These are phyloP conservation scores for Phymorhynchus buccinoides DNA, from an alignment of 1,140 invertebrate genomes.

Conservation along the genomic window DNA sequence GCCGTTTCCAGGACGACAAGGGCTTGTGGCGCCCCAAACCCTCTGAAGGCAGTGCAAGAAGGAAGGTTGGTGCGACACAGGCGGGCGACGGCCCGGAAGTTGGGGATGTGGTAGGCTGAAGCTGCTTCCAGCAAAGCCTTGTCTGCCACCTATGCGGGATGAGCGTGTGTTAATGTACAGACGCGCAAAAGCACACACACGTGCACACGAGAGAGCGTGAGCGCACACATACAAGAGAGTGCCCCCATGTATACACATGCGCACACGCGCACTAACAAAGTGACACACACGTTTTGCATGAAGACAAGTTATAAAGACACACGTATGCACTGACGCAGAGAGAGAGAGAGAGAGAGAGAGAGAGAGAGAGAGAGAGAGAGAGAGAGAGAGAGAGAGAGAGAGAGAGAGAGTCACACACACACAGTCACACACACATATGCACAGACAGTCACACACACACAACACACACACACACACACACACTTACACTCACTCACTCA, in stretches of 20 bases:
- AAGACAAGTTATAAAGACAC: too few relatives aligned
- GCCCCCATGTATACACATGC: neutral
- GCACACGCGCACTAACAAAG: too few relatives aligned
- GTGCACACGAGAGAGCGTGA: too few relatives aligned
- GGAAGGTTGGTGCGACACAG: slow-evolving; percentile 72
- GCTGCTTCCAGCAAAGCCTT: slow-evolving; percentile 56
- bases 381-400: neutral
- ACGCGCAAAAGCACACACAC: too few relatives aligned
- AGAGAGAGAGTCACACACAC: neutral
- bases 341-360: neutral
- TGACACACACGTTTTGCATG: too few relatives aligned
- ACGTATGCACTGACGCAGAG: neutral
- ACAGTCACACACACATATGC: neutral
- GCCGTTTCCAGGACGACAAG: slow-evolving; percentile 67
- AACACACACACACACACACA: neutral
- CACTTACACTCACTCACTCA: too few relatives aligned
- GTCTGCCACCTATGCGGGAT: neutral
- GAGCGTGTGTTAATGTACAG: too few relatives aligned
- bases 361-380: neutral
- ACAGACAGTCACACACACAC: neutral
- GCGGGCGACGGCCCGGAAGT: slow-evolving; percentile 60
- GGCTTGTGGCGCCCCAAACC: slow-evolving; percentile 73
- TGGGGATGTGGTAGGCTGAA: slow-evolving; percentile 68
- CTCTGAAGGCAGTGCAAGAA: slow-evolving; percentile 74
- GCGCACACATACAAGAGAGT: neutral